Evolutionary conservation across 2,113 vertebrate genomes (phyloP).

Genomic region (Carassius gibelio): DNA sequence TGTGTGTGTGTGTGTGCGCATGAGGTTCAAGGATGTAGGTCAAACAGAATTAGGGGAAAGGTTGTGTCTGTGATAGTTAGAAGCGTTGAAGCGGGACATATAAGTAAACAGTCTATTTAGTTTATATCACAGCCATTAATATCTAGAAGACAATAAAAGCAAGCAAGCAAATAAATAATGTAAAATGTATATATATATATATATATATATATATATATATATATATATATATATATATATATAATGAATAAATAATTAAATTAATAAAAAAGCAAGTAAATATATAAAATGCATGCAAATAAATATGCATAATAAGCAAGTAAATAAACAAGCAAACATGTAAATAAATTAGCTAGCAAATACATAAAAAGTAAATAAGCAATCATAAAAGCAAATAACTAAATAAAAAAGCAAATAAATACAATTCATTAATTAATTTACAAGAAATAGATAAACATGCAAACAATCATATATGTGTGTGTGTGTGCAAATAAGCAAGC

Average conservation of each 20-base stretch:
- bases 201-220: too few species aligned
- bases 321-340: not conserved
- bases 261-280: not conserved
- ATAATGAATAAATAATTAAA: not conserved
- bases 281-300: not conserved
- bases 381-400: not conserved
- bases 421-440: not conserved
- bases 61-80: not conserved
- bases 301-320: not conserved
- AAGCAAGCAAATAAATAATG: not conserved
- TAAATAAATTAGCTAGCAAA: not conserved
- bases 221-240: too few species aligned
- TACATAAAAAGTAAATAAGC: not conserved
- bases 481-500: not conserved
- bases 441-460: not conserved
- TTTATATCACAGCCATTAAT: not conserved
- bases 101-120: not conserved
- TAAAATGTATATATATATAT: too few species aligned
- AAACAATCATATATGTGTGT: not conserved
- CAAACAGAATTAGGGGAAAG: slow-evolving; percentile 39
- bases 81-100: not conserved
- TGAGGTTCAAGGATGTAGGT: not conserved
- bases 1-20: not conserved
- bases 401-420: not conserved
- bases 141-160: not conserved